phyloP scores from a whole-genome alignment of 2,113 vertebrate genomes.

The Pantherophis guttatus region DNA sequence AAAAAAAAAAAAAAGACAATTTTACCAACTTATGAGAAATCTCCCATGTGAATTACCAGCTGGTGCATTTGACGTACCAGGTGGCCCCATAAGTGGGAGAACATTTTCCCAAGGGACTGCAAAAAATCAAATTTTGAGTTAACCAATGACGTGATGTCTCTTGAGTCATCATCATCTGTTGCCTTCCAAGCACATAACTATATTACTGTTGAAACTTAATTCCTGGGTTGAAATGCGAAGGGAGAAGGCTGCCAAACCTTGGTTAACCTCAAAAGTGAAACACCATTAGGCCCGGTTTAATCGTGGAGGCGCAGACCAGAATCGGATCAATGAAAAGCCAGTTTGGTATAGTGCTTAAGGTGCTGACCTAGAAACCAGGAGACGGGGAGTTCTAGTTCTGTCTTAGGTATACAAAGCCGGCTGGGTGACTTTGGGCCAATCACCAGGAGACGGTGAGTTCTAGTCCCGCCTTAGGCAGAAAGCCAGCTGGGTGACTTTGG shows the following conservation, averaged over 20 bases:
- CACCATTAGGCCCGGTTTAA: neutral
- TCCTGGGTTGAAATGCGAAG: neutral
- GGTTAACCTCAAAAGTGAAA: neutral
- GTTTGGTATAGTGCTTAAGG: neutral
- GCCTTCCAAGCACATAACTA: neutral
- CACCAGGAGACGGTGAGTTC: too few species aligned
- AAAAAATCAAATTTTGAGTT: neutral
- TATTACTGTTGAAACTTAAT: neutral
- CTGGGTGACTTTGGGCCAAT: too few species aligned
- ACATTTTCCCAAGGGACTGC: neutral
- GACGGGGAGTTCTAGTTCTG: neutral
- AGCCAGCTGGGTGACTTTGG: rapidly evolving
- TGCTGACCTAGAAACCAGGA: neutral
- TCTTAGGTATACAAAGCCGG: too few species aligned
- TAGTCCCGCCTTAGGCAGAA: too few species aligned
- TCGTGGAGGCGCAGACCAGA: neutral
- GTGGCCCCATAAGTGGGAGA: neutral
- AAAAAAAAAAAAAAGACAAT: neutral
- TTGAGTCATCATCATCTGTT: neutral
- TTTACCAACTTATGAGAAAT: neutral
- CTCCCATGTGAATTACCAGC: neutral
- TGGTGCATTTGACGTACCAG: neutral
- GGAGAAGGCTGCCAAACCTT: neutral
- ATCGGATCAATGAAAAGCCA: neutral
- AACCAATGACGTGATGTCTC: neutral